Evolutionary conservation across 2,113 vertebrate species (phyloP).

Genomic region (Pogona vitticeps): DNA sequence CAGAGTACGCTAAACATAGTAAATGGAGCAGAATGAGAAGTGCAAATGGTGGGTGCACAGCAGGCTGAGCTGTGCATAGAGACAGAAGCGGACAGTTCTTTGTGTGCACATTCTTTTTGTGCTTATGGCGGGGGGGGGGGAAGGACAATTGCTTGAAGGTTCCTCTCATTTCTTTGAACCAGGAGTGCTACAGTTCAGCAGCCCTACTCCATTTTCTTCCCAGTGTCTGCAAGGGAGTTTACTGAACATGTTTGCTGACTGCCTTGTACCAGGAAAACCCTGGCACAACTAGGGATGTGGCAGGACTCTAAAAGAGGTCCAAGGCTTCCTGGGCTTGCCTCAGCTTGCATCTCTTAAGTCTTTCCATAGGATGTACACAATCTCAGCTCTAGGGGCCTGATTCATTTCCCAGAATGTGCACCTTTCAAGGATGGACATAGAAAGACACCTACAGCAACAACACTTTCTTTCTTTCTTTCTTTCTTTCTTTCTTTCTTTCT

Average conservation of each 20-base stretch:
- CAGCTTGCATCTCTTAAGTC: neutral
- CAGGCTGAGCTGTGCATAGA: neutral
- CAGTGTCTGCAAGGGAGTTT: neutral
- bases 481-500: no score
- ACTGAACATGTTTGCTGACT: neutral
- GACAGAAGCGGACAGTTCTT: neutral
- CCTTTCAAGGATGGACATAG: no score
- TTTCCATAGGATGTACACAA: neutral
- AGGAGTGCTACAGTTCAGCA: neutral
- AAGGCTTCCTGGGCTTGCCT: no score
- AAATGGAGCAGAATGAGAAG: conserved; percentile 25
- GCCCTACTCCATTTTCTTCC: neutral
- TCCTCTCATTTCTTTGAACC: neutral
- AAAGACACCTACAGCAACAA: no score
- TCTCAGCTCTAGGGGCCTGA: no score
- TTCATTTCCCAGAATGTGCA: no score
- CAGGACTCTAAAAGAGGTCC: no score
- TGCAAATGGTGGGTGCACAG: neutral
- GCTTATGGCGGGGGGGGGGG: neutral
- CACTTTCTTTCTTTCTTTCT: no score
- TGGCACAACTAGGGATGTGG: neutral
- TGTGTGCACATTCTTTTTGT: neutral
- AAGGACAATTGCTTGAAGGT: neutral
- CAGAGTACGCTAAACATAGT: neutral
- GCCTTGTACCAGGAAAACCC: neutral